A percentile compares a stretch with the other conserved stretches of the same genome.
These are phyloP conservation scores for Trachelipus rathkii DNA, from an alignment of 1,140 invertebrate genomes.

Conservation along the genomic window DNA sequence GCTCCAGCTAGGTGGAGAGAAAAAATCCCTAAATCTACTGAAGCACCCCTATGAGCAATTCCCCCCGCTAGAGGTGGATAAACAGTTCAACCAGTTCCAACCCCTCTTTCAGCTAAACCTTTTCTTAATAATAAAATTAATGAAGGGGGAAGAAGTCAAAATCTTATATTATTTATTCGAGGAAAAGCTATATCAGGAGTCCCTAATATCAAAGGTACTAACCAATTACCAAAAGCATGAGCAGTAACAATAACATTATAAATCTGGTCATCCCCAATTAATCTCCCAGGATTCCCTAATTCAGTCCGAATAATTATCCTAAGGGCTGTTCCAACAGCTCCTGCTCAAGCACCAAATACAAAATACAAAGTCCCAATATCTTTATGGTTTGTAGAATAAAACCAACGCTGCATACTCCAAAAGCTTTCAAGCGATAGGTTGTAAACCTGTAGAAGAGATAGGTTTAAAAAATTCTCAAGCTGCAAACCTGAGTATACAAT, in stretches of 20 bases:
- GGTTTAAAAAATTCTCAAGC: no score
- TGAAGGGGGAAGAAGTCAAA: slow-evolving; percentile 64
- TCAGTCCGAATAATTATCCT: slow-evolving; percentile 65
- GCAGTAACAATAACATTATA: slow-evolving; percentile 69
- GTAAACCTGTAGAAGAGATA: no score
- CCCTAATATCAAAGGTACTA: slow-evolving; percentile 67
- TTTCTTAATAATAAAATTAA: slow-evolving; percentile 59
- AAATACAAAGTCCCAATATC: slow-evolving; percentile 72
- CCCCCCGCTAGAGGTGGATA: slow-evolving; percentile 50
- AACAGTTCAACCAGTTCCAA: slow-evolving; percentile 56
- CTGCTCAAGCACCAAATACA: slow-evolving; percentile 64
- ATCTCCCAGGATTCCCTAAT: slow-evolving; percentile 58
- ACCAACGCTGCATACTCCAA: slow-evolving; percentile 40
- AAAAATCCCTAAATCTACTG: slow-evolving; percentile 49
- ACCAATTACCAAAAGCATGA: slow-evolving; percentile 72
- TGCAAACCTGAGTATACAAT: no score
- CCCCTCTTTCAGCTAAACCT: slow-evolving; percentile 59
- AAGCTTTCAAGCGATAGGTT: slow-evolving; percentile 35
- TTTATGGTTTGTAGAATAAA: slow-evolving; percentile 70
- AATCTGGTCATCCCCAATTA: slow-evolving; percentile 64
- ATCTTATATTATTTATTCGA: slow-evolving; percentile 73
- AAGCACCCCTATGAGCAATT: slow-evolving; percentile 44
- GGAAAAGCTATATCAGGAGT: slow-evolving; percentile 70
- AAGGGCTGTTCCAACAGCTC: slow-evolving; percentile 61
- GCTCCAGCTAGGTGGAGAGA: slow-evolving; percentile 49